phyloP scores from a whole-genome alignment of 2,113 vertebrate species.

The Cyphomyrus discorhynchus region DNA sequence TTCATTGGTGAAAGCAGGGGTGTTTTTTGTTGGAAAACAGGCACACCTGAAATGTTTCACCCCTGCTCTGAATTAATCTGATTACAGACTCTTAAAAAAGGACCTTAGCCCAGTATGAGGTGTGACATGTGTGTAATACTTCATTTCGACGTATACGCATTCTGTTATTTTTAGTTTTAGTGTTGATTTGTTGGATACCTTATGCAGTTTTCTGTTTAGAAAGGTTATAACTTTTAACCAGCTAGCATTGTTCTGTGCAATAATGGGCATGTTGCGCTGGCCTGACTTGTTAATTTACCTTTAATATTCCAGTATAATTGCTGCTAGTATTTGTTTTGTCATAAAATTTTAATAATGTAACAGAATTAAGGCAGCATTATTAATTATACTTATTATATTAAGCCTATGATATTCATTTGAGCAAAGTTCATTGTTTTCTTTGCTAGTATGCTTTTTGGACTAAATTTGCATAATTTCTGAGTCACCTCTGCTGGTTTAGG shows the following conservation, averaged over 20 bases:
- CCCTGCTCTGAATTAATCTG: neutral
- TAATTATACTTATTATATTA: neutral
- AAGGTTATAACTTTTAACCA: neutral
- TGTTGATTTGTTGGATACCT: neutral
- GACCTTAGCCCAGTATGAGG: neutral
- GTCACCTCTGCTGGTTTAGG: neutral
- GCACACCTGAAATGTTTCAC: neutral
- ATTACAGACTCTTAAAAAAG: neutral
- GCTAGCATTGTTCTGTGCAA: neutral
- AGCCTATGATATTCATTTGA: neutral
- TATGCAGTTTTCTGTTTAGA: neutral
- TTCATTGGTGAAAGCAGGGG: neutral
- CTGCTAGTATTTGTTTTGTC: neutral
- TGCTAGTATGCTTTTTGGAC: neutral
- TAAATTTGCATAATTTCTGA: neutral
- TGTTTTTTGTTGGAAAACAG: neutral
- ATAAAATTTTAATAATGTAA: constrained; percentile 12
- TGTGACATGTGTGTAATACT: neutral
- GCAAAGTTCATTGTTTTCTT: neutral
- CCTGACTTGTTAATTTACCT: neutral
- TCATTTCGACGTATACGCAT: neutral
- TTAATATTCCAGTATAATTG: neutral
- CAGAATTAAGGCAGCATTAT: neutral
- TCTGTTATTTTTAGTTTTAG: neutral
- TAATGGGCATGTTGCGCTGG: neutral